A percentile compares a stretch with the other conserved stretches of the same genome.
Evolutionary conservation across 2,888 invertebrate genomes (phyloP).

Genomic region (Catocala fraxini): DNA sequence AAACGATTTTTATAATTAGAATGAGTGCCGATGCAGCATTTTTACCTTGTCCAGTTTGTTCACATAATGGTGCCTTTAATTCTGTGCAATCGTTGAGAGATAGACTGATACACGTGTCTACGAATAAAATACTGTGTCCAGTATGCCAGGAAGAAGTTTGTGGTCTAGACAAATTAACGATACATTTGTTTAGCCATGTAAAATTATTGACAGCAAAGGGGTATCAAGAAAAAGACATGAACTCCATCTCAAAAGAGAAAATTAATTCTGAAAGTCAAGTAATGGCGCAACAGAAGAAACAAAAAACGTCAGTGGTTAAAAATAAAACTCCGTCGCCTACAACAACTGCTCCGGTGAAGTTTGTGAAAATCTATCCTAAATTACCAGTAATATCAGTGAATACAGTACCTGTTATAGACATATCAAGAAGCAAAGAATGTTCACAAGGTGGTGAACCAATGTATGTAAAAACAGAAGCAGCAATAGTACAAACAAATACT

Average conservation of each 20-base stretch:
- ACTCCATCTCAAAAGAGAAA: slow-evolving; percentile 46
- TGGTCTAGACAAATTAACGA: slow-evolving; percentile 94
- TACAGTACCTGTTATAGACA: slow-evolving; percentile 73
- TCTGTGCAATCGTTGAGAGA: slow-evolving; percentile 91
- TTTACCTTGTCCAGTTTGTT: slow-evolving; percentile 93
- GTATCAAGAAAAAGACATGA: slow-evolving; percentile 48
- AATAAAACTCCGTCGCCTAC: slow-evolving; percentile 71
- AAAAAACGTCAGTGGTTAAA: slow-evolving; percentile 70
- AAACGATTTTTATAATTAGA: slow-evolving; percentile 17
- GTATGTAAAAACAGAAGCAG: slow-evolving; percentile 66
- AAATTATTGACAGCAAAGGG: slow-evolving; percentile 67
- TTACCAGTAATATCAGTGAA: slow-evolving; percentile 76
- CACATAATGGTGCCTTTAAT: slow-evolving; percentile 90
- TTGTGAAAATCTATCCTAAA: slow-evolving; percentile 82
- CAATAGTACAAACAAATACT: slow-evolving; percentile 63
- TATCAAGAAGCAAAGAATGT: slow-evolving; percentile 61
- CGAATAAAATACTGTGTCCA: slow-evolving; percentile 92
- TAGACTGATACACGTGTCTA: slow-evolving; percentile 92
- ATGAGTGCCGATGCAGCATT: slow-evolving; percentile 87
- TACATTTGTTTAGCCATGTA: slow-evolving; percentile 93
- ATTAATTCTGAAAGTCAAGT: slow-evolving; percentile 55
- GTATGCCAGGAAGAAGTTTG: slow-evolving; percentile 92
- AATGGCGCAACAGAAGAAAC: slow-evolving; percentile 65
- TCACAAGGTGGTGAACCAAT: slow-evolving; percentile 56
- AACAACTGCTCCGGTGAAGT: slow-evolving; percentile 73